Percentiles rank a stretch among this genome's conserved stretches.
phyloP scores from a whole-genome alignment of 2,113 vertebrate species.

The Synodontis membranacea region DNA sequence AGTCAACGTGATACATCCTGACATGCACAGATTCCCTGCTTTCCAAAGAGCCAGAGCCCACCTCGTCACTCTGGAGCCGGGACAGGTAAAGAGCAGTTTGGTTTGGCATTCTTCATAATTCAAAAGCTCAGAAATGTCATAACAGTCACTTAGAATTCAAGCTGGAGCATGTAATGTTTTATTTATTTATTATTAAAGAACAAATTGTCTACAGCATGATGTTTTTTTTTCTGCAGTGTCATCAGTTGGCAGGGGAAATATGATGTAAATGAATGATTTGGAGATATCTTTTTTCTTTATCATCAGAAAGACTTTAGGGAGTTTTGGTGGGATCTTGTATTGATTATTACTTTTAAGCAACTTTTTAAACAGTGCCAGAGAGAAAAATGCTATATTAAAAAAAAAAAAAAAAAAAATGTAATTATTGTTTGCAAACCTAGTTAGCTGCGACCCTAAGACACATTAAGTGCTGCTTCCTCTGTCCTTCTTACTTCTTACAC shows the following conservation, averaged over 20 bases:
- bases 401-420: too few species aligned
- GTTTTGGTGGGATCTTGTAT: neutral
- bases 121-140: neutral
- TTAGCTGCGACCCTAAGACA: neutral
- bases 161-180: neutral
- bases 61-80: constrained; percentile 82
- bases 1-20: constrained; percentile 83
- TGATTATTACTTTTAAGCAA: neutral
- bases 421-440: neutral
- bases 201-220: neutral
- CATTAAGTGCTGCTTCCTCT: neutral
- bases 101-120: neutral
- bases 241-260: neutral
- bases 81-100: constrained; percentile 80
- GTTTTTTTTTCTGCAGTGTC: neutral
- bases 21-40: constrained; percentile 76
- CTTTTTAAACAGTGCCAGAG: neutral
- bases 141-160: neutral
- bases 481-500: too few species aligned
- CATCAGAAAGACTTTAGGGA: neutral
- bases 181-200: neutral
- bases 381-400: neutral
- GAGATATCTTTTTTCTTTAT: neutral
- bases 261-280: neutral
- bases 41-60: constrained; percentile 76